Percentiles rank a stretch among this genome's conserved stretches.
phyloP scores from a whole-genome alignment of 2,797 vertebrate genomes.

The Saguinus oedipus region DNA sequence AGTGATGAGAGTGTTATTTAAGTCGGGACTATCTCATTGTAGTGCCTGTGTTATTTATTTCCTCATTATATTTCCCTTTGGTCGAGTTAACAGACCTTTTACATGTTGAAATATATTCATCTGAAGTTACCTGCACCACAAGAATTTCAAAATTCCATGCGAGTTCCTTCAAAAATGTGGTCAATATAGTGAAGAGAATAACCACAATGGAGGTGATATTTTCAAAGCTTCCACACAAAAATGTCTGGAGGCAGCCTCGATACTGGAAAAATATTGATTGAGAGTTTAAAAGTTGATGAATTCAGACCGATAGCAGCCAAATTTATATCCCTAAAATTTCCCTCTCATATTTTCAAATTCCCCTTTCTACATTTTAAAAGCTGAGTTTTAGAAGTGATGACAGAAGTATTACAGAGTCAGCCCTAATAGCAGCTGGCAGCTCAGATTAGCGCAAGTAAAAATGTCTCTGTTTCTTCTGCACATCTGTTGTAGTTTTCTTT shows the following conservation, averaged over 20 bases:
- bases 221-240: slow-evolving; percentile 25
- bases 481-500: slow-evolving; percentile 45
- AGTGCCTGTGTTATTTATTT: neutral
- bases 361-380: slow-evolving; percentile 55
- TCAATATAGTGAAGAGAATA: neutral
- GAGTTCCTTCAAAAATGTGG: slow-evolving; percentile 18
- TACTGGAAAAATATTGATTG: slow-evolving; percentile 60
- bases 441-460: slow-evolving; percentile 66
- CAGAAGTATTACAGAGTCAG: slow-evolving; percentile 65
- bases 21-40: neutral
- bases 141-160: slow-evolving; percentile 37
- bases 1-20: neutral
- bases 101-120: slow-evolving; percentile 42
- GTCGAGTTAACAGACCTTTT: neutral
- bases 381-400: slow-evolving; percentile 60
- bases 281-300: slow-evolving; percentile 53
- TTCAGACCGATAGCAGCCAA: neutral
- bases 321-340: slow-evolving; percentile 53
- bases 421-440: slow-evolving; percentile 64
- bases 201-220: neutral
- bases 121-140: neutral
- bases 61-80: neutral
- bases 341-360: slow-evolving; percentile 55
- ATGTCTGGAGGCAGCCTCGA: neutral
- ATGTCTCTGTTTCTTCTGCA: slow-evolving; percentile 60